Evolutionary conservation across 1,140 invertebrate genomes (phyloP).

Genomic region (Popillia japonica): DNA sequence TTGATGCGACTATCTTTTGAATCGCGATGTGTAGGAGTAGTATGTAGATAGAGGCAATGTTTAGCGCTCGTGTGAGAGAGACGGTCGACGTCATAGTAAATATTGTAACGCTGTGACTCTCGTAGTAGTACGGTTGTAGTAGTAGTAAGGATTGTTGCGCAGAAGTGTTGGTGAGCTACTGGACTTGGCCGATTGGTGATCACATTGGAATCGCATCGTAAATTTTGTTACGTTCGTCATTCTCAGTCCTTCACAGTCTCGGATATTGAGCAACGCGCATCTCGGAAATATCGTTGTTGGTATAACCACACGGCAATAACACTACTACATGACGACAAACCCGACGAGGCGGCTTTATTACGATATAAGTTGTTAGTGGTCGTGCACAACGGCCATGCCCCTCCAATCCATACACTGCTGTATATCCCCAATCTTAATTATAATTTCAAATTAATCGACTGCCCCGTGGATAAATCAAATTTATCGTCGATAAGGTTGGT

Average conservation of each 20-base stretch:
- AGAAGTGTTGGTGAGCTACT: conserved; percentile 7
- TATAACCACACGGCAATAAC: too few species aligned
- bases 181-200: not conserved
- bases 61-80: not conserved
- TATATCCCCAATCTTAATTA: not conserved
- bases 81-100: not conserved
- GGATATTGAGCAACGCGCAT: too few species aligned
- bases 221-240: conserved; percentile 7
- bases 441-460: conserved; percentile 22
- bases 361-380: too few species aligned
- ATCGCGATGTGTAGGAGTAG: conserved; percentile 2
- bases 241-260: not conserved
- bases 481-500: not conserved
- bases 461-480: not conserved
- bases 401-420: too few species aligned
- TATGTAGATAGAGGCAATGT: not conserved
- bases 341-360: too few species aligned
- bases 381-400: too few species aligned
- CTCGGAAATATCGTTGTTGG: too few species aligned
- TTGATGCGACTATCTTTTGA: not conserved
- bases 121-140: conserved; percentile 9
- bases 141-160: conserved; percentile 18
- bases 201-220: conserved; percentile 9
- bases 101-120: not conserved
- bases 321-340: too few species aligned